Evolutionary conservation across 2,797 vertebrate species (phyloP), one percentile per base, ranked within the genome.

Genomic region (Neosilurus hyrtlii): DNA sequence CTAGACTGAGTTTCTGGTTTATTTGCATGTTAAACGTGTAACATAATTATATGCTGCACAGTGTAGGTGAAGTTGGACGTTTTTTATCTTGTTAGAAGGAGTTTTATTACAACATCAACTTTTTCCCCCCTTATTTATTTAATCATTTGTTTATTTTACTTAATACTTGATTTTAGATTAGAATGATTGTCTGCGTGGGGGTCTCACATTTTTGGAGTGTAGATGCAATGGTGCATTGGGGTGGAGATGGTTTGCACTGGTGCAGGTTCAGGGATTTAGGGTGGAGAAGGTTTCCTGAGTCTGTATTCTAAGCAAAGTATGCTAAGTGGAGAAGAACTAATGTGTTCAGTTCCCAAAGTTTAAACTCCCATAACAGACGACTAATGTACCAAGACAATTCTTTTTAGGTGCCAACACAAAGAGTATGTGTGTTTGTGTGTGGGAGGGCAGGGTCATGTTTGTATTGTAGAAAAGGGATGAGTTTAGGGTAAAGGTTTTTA

Each of bases 231-330:
- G n/a, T 26, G 70, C 14, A n/a, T 62, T 68, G 24, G 14, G 43
- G 11, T 75, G 26, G 30, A 76, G 65, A 7, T 15, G 54, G 73
- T 52, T 54, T 76, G 24, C 63, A 51, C 80, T 67, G 81, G 68
- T 76, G 70, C 20, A 6, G 72, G 76, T 82, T 87, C 56, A 71
- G 80, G 70, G n/a, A 43, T 24, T 52, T 72, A 15, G 35, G n/a
- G 43, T 52, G 70, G 70, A 72, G 22, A 49, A 7, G 72, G 54
- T 26, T 37, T 26, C 2, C 10, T 59, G 54, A 57, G 26, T 74
- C 72, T 74, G 1, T 74, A 30, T 35, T 54, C 5, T 24, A 22
- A 57, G 2, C 56, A 30, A 57, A 56, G 26, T 56, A 51, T 72
- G 49, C 10, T 72, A 74, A 57, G 52, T 52, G 43, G 68, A 77